Percentiles rank a stretch among this genome's conserved stretches.
phyloP scores from a whole-genome alignment of 2,888 invertebrate genomes.

The Scaptomyza caliginosa region DNA sequence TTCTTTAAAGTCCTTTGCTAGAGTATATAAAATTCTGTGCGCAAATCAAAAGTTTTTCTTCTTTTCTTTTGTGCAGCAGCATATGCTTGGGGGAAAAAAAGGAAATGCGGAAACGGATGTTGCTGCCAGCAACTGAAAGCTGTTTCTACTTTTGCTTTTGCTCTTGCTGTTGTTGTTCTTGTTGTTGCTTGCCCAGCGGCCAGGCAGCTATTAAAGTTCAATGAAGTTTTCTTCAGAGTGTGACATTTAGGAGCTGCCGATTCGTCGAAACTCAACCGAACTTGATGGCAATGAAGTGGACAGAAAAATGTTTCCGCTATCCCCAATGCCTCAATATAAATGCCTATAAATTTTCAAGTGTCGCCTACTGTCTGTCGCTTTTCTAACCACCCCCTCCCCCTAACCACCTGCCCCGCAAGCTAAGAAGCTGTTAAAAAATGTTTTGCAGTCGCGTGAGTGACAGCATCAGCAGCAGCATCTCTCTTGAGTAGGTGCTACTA shows the following conservation, averaged over 20 bases:
- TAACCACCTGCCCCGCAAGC: not conserved
- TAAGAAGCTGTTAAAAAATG: conserved; percentile 17
- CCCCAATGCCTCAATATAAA: conserved; percentile 76
- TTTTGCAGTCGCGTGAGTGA: conserved; percentile 17
- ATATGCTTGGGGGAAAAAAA: conserved; percentile 11
- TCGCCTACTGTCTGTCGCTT: conserved; percentile 42
- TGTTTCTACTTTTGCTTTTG: conserved; percentile 1
- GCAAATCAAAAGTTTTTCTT: not conserved
- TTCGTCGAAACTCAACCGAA: conserved; percentile 9
- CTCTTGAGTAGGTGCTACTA: conserved; percentile 70
- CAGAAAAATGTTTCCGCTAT: conserved; percentile 66
- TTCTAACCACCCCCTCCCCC: too few relatives aligned
- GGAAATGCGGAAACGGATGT: conserved; percentile 33
- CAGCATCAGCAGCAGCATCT: not conserved
- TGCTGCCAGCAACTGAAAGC: conserved; percentile 28
- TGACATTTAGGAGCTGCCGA: conserved; percentile 51
- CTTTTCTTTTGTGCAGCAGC: conserved; percentile 6
- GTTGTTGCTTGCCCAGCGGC: conserved; percentile 41
- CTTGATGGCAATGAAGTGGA: conserved; percentile 67
- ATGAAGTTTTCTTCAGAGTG: conserved; percentile 61
- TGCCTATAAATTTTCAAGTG: conserved; percentile 69
- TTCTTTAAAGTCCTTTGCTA: not conserved
- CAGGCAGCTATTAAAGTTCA: conserved; percentile 69
- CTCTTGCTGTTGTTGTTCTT: not conserved
- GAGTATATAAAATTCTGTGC: not conserved